Evolutionary conservation across 2,113 vertebrate species (phyloP).

Genomic region (Gracilinanus agilis): DNA sequence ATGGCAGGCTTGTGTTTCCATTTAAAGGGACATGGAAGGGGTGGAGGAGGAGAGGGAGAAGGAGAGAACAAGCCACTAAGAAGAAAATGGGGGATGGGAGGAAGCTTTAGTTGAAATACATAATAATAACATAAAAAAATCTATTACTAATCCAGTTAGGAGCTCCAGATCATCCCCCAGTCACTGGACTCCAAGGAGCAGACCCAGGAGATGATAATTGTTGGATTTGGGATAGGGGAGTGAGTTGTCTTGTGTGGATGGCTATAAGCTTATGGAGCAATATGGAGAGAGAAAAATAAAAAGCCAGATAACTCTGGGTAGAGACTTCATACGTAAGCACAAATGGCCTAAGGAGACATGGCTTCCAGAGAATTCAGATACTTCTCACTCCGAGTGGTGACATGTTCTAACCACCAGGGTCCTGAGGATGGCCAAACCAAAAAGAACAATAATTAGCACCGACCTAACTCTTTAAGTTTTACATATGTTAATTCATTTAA

Average conservation of each 20-base stretch:
- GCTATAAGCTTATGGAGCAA: background rate
- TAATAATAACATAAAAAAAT: constrained; percentile 40
- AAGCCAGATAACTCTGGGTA: background rate
- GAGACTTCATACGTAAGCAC: background rate
- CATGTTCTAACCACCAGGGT: background rate
- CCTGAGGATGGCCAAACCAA: background rate
- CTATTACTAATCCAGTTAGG: constrained; percentile 33
- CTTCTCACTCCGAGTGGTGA: background rate
- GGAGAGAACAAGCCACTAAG: constrained; percentile 21
- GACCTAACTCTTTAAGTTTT: background rate
- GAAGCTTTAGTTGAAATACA: constrained; percentile 50
- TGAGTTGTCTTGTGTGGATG: background rate
- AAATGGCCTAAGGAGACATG: background rate
- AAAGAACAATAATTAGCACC: background rate
- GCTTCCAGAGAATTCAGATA: background rate
- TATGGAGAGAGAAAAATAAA: background rate
- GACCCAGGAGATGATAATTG: background rate
- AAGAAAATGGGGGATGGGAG: background rate
- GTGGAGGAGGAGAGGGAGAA: constrained; percentile 24
- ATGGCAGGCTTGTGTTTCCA: constrained; percentile 83
- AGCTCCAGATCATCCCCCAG: background rate
- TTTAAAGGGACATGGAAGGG: constrained; percentile 79
- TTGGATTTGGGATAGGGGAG: background rate
- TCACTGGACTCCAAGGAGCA: constrained; percentile 33
- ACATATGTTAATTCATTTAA: background rate